Evolutionary conservation across 2,113 vertebrate species (phyloP).

Genomic region (Trinectes maculatus): DNA sequence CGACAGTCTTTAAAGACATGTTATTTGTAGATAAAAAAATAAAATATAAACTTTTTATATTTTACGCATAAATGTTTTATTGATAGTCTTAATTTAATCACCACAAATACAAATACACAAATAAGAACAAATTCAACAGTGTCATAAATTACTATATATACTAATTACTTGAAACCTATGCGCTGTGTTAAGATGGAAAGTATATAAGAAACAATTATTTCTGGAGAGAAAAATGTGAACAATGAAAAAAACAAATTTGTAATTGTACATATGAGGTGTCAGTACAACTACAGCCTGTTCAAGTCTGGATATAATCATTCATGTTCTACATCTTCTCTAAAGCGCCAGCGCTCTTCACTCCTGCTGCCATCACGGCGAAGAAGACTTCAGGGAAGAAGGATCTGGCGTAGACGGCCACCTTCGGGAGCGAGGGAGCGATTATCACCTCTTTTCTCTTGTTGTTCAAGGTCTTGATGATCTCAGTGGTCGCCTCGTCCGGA

Average conservation of each 20-base stretch:
- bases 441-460: constrained; percentile 90
- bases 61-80: no score
- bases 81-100: neutral
- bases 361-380: constrained; percentile 91
- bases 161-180: no score
- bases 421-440: constrained; percentile 89
- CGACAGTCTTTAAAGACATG: no score
- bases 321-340: constrained; percentile 63
- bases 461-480: constrained; percentile 86
- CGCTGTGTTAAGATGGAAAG: neutral
- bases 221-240: no score
- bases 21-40: neutral
- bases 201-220: neutral
- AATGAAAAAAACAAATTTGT: neutral
- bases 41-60: neutral
- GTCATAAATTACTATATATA: neutral
- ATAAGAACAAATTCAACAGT: constrained; percentile 3
- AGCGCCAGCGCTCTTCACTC: constrained; percentile 83
- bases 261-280: neutral
- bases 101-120: no score
- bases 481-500: constrained; percentile 84
- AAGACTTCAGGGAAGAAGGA: constrained; percentile 90
- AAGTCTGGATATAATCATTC: neutral
- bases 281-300: neutral
- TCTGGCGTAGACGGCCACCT: constrained; percentile 86